Evolutionary conservation across 2,888 invertebrate species (phyloP).

Genomic region (Sarcophaga subvicina): DNA sequence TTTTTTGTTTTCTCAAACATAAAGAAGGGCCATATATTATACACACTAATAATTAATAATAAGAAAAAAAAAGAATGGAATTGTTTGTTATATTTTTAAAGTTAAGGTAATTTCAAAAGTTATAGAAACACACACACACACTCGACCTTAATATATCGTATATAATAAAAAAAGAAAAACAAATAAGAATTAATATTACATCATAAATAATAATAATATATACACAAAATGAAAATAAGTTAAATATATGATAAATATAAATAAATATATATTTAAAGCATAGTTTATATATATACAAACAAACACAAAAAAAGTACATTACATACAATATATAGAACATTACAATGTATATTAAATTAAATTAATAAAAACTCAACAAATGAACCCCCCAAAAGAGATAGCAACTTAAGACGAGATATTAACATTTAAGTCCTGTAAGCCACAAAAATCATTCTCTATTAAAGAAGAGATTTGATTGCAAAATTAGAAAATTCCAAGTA

Average conservation of each 20-base stretch:
- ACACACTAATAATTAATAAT: constrained; percentile 6
- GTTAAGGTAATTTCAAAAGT: constrained; percentile 56
- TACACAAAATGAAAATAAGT: constrained; percentile 58
- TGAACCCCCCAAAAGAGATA: constrained; percentile 51
- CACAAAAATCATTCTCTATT: constrained; percentile 55
- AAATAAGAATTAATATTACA: constrained; percentile 28
- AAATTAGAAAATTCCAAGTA: constrained; percentile 63
- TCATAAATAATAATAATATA: neutral
- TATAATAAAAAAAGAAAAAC: constrained; percentile 30
- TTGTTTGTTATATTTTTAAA: constrained; percentile 65
- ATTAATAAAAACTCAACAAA: constrained; percentile 51
- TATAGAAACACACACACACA: constrained; percentile 24
- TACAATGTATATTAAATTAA: constrained; percentile 66
- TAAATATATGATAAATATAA: constrained; percentile 54
- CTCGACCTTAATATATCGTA: constrained; percentile 36
- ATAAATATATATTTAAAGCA: constrained; percentile 56
- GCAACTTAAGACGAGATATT: constrained; percentile 60
- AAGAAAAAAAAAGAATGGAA: constrained; percentile 30
- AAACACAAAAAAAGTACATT: constrained; percentile 30
- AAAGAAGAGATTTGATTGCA: constrained; percentile 55
- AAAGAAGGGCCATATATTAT: constrained; percentile 50
- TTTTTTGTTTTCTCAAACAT: constrained; percentile 33
- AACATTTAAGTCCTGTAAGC: constrained; percentile 59
- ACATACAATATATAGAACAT: constrained; percentile 52
- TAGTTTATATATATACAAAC: constrained; percentile 61